Base-by-base conservation (phyloP, 2,888 invertebrate species). In the Cheilosia vernalis region DNA sequence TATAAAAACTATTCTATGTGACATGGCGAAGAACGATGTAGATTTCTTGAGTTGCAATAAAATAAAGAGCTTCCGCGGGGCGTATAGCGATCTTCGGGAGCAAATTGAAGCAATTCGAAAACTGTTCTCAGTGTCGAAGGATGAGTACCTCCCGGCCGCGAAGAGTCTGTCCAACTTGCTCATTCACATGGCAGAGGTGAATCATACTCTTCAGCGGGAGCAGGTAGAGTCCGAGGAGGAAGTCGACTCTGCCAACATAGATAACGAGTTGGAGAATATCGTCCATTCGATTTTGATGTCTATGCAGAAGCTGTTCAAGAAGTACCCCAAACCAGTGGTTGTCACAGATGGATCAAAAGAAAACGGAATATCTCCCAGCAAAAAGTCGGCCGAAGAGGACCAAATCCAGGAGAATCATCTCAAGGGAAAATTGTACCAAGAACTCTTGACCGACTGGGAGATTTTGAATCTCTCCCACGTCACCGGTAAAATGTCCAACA, bases 351-450 rank as follows among this genome's bases (percentile, higher is more conserved):
- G 44, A 24, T 21, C 82, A 21, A 51, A 80, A 10, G 76, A 87
- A 70, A 87, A 88, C 64, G 85, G 69, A 67, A 72, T 82, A 9
- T 86, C 87, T 2, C 80, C 87, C 7, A 79, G 42, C 37, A 78
- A 76, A 53, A 79, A 73, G 17, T 24, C 37, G 7, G 9, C 15
- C 10, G 77, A 86, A 15, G 73, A 89, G 27, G 88, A 88, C 83
- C 91, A 93, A 2, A 93, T 93, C 49, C 93, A 94, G 60, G 94
- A 95, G 21, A 94, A 94, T 88, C 95, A 95, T 91, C 93, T 97
- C 58, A 96, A 95, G 88, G 93, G 93, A 73, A 93, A 94, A 88
- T 92, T 97, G 53, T 92, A 95, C 37, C 94, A 94, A 2, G 94
- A 94, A 88, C 90, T 97, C 9, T 91, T 93, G 0, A 90, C 90